phyloP scores from a whole-genome alignment of 2,113 vertebrate genomes.

The Todiramphus saurophagus region DNA sequence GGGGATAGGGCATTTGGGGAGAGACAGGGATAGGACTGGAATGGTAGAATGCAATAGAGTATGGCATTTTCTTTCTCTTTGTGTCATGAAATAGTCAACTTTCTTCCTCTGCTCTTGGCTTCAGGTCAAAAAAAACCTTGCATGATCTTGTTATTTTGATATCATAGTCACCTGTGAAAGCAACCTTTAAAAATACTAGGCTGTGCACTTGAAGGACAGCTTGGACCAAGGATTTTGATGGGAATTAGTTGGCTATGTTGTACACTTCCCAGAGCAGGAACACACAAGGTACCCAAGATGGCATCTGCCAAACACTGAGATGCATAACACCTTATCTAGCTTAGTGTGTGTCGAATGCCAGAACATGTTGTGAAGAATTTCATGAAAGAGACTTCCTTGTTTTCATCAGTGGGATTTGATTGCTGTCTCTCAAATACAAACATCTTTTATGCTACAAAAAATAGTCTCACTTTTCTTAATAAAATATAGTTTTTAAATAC shows the following conservation, averaged over 20 bases:
- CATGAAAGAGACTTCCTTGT: neutral
- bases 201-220: neutral
- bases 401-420: neutral
- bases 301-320: neutral
- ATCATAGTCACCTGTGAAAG: neutral
- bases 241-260: neutral
- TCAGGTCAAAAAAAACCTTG: neutral
- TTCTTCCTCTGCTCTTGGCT: neutral
- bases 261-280: neutral
- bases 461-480: slow-evolving; percentile 37
- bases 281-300: neutral
- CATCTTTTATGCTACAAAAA: slow-evolving; percentile 53
- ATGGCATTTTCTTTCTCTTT: neutral
- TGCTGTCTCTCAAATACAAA: slow-evolving; percentile 54
- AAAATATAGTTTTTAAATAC: slow-evolving; percentile 60
- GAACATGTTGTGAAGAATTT: neutral
- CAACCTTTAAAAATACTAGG: neutral
- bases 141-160: neutral
- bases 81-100: neutral
- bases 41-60: neutral
- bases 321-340: neutral
- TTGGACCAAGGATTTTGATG: neutral
- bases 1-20: neutral
- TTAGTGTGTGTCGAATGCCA: neutral
- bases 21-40: neutral